Evolutionary conservation across 23 tunicate species (phyloP).

Genomic region (Clavelina lepadiformis): DNA sequence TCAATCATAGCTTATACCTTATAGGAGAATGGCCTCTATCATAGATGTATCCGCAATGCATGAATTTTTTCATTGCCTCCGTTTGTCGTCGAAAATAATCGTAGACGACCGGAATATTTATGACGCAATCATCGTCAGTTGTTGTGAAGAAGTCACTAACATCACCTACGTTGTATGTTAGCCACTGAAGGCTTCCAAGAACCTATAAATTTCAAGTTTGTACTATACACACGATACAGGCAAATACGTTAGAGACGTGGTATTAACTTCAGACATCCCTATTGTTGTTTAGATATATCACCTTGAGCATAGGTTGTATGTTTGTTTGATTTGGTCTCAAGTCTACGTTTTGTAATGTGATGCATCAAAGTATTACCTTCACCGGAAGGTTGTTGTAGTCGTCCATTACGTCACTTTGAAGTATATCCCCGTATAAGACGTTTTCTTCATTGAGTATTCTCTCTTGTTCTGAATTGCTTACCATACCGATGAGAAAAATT

Average conservation of each 20-base stretch:
- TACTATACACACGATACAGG: neutral
- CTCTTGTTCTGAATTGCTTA: conserved; percentile 33
- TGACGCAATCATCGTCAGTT: conserved; percentile 83
- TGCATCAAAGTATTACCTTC: too few species aligned
- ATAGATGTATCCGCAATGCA: conserved; percentile 77
- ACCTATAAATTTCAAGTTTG: conserved; percentile 11
- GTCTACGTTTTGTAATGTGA: too few species aligned
- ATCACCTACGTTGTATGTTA: conserved; percentile 32
- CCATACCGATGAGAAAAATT: conserved; percentile 53
- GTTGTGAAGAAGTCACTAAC: conserved; percentile 64
- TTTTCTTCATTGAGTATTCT: conserved; percentile 49
- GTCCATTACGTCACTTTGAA: conserved; percentile 72
- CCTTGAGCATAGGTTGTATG: neutral
- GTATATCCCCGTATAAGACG: conserved; percentile 69
- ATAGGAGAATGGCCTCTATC: conserved; percentile 24
- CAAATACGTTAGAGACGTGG: neutral
- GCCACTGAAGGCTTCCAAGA: conserved; percentile 57
- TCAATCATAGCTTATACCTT: conserved; percentile 23
- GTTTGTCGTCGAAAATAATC: conserved; percentile 32
- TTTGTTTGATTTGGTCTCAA: neutral
- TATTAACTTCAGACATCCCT: neutral
- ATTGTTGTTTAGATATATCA: too few species aligned
- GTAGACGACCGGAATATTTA: conserved; percentile 39
- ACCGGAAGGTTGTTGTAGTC: conserved; percentile 48
- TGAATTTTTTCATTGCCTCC: conserved; percentile 9